Conservation (phyloP, 2,797 vertebrate genomes). For the Tadarida brasiliensis region DNA sequence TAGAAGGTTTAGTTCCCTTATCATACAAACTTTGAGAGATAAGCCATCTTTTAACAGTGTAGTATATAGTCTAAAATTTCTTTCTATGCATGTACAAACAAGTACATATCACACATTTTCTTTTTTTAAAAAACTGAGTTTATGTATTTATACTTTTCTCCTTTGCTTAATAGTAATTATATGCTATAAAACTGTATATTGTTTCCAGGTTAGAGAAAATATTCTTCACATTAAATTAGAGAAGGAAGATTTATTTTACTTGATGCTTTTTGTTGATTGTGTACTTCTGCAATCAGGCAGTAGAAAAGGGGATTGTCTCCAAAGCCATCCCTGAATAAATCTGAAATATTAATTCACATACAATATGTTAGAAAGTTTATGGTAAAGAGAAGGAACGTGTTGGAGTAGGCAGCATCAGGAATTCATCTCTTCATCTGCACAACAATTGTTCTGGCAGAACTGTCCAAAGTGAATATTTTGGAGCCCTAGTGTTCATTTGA, state of each 20-base stretch:
- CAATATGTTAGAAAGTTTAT: conserved; percentile 48
- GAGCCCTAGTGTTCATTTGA: background rate
- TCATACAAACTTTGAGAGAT: conserved; percentile 40
- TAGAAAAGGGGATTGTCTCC: conserved; percentile 91
- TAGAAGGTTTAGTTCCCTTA: conserved; percentile 3
- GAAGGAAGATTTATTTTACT: background rate
- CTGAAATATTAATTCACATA: conserved; percentile 82
- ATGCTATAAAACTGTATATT: conserved; percentile 15
- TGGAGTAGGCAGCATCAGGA: background rate
- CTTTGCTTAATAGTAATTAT: conserved; percentile 17
- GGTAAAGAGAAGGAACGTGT: background rate
- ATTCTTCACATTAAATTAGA: conserved; percentile 32
- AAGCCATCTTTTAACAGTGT: conserved; percentile 27
- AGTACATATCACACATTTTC: background rate
- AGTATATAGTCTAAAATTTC: background rate
- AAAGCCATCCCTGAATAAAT: conserved; percentile 91
- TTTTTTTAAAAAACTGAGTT: background rate
- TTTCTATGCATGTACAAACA: conserved; percentile 15
- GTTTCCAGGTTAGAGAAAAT: conserved; percentile 52
- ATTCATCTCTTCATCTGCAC: background rate
- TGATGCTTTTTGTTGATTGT: conserved; percentile 64
- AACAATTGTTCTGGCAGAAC: background rate
- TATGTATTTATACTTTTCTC: background rate
- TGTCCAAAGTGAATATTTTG: conserved; percentile 22
- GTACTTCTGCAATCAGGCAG: conserved; percentile 88